Base-by-base conservation (phyloP, 2,113 vertebrate species). In the Chlorodrepanis virens region DNA sequence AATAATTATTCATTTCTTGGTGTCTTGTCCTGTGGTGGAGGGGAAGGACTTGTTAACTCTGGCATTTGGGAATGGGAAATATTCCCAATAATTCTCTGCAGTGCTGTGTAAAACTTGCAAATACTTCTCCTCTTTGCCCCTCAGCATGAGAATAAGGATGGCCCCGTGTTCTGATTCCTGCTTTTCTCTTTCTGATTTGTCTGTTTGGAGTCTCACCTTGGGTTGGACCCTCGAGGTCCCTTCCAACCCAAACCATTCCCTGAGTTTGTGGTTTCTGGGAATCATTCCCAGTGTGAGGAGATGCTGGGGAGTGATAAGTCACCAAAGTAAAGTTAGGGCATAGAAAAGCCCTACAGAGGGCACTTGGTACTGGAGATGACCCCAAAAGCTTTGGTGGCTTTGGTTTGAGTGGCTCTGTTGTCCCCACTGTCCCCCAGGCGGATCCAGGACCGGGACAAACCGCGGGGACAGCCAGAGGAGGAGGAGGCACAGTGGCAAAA, bases 391-490 rank as follows among this genome's bases (percentile, higher is more conserved):
- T 17, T 27, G 44, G 18, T 40, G 53, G 45, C 31, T 57, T 63
- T 72, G 47, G 2, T 75, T 31, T 64, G 83, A 60, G 75, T 81
- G 84, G 12, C 57, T 79, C 67, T 87, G 10, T 94, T 8, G 59
- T 19, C 2, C n/a, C 60, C 60, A 29, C 78, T 94, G 69, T 88
- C 83, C 83, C 12, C 72, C 96, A 98, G 98, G 77, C 59, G 97
- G 60, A 64, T 96, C 25, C 98, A 98, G 70, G 99, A 99, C 53
- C 98, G 97, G 63, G 98, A 98, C 52, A 98, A 96, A 54, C 97
- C 94, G 24, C 96, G 94, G 6, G 72, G 69, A 20, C 98, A 97
- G 83, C 96, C 90, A 0, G 98, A 98, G 23, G 98, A 98, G 23
- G 98, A 98, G 4, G 98, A 98, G 3, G 92, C 89, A 4, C 94